phyloP scores from a whole-genome alignment of 2,113 vertebrate species.

The Pipa parva region DNA sequence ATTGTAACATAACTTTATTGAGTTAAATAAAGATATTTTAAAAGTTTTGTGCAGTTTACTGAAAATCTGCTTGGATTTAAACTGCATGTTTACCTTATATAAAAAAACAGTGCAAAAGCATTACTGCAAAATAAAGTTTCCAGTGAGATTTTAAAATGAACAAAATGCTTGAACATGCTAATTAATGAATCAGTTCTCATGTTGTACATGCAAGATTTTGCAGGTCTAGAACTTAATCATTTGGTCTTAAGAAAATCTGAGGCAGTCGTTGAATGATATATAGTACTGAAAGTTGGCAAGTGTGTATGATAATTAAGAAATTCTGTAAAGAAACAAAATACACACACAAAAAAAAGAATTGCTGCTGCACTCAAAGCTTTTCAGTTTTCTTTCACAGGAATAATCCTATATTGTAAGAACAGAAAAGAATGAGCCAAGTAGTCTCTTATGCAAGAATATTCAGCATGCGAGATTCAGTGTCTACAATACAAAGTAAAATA shows the following conservation, averaged over 20 bases:
- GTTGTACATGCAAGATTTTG: constrained; percentile 53
- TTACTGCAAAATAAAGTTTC: constrained; percentile 54
- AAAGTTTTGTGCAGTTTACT: constrained; percentile 57
- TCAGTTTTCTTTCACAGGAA: constrained; percentile 45
- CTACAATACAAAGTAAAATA: constrained; percentile 28
- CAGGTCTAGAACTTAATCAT: constrained; percentile 50
- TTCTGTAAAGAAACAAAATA: constrained; percentile 30
- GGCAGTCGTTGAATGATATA: constrained; percentile 63
- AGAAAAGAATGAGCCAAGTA: constrained; percentile 39
- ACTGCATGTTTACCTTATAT: constrained; percentile 58
- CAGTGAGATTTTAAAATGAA: constrained; percentile 48
- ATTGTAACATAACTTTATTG: constrained; percentile 65
- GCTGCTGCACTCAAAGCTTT: constrained; percentile 43
- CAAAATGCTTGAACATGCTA: constrained; percentile 61
- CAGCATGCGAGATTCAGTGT: constrained; percentile 48
- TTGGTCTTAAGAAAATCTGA: constrained; percentile 54
- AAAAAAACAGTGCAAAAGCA: constrained; percentile 58
- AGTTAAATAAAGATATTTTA: constrained; percentile 49
- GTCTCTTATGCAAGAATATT: constrained; percentile 61
- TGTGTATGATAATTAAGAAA: constrained; percentile 44
- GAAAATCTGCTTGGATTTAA: constrained; percentile 50
- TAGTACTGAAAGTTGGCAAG: constrained; percentile 39
- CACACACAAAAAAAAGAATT: constrained; percentile 36
- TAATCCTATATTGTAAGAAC: constrained; percentile 31
- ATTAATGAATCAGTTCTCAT: constrained; percentile 44